Base-by-base conservation (phyloP, 2,797 vertebrate species). In the Syngnathus acus region DNA sequence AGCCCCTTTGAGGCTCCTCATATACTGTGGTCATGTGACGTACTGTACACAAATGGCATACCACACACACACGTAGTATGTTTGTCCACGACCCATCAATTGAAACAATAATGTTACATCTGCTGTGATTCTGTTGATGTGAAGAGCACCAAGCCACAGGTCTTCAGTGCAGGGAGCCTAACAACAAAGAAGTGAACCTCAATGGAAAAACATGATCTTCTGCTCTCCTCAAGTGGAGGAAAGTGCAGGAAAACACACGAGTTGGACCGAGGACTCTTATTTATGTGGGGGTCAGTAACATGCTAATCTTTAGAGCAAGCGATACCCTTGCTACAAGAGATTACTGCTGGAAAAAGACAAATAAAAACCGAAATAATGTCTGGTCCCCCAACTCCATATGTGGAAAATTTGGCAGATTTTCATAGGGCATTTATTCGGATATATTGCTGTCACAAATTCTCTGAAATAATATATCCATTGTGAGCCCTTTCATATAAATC, bases 1-100 rank as follows among this genome's bases (percentile, higher is more conserved):
- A 53, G 69, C 78, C 75, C 68, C 73, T 76, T 71, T 57, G 76
- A 72, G 72, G 55, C 67, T 68, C 55, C 68, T 40, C 75, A 73
- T n/a, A 61, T 78, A 80, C 72, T 5, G 9, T 21, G 19, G n/a
- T 16, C 62, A 26, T 45, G 42, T 63, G 16, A 38, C 23, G 6
- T 63, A 13, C 43, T 16, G 17, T 7, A 16, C 66, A 54, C 59
- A 26, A 48, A 32, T 55, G 23, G 13, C 54, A 32, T 57, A 57
- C 48, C 39, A 66, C 43, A 55, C 9, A 38, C 40, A 26, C n/a
- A 62, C 26, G 23, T 23, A 23, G 23, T 23, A 23, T 23, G 23
- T 23, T 23, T 23, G 23, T 23, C 23, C 23, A 23, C 23, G 23
- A 23, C 23, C 23, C 23, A 23, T 23, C 23, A 23, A 23, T 23